A percentile compares a stretch with the other conserved stretches of the same genome.
Conservation (phyloP, 2,888 invertebrate genomes). For the Cataglyphis albicans region DNA sequence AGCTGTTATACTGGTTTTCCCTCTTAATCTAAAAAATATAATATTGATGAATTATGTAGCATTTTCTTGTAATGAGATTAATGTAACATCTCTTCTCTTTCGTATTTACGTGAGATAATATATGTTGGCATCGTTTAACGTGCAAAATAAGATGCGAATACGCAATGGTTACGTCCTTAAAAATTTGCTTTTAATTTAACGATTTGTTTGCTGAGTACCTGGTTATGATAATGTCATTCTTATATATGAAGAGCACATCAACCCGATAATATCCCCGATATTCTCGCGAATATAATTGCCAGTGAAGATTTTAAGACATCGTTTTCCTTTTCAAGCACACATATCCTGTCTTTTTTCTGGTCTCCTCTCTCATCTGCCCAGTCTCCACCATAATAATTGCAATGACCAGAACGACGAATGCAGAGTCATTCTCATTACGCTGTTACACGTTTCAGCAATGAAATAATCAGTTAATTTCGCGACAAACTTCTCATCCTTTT, state of each 20-base stretch:
- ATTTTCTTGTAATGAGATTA: slow-evolving; percentile 4
- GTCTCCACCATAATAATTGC: slow-evolving; percentile 41
- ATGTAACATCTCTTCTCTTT: not conserved
- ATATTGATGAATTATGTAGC: not conserved
- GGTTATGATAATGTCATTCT: slow-evolving; percentile 27
- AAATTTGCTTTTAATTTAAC: slow-evolving; percentile 38
- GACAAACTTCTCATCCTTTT: slow-evolving; percentile 26
- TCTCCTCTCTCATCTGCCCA: not conserved
- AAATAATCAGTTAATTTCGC: slow-evolving; percentile 53
- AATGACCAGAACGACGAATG: slow-evolving; percentile 48
- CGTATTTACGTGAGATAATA: not conserved
- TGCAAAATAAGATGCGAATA: slow-evolving; percentile 9
- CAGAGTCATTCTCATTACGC: slow-evolving; percentile 38
- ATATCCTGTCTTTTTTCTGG: not conserved
- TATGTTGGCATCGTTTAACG: slow-evolving; percentile 6
- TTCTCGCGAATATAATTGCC: slow-evolving; percentile 42
- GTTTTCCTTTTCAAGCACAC: slow-evolving; percentile 32
- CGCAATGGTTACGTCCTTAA: not conserved
- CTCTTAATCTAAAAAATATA: not conserved
- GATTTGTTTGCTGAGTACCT: slow-evolving; percentile 35
- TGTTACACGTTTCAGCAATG: slow-evolving; percentile 33
- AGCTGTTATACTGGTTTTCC: too few species aligned
- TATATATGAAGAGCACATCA: slow-evolving; percentile 17
- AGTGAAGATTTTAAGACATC: slow-evolving; percentile 40
- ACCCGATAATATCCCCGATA: slow-evolving; percentile 22